Conservation (phyloP, 2,797 vertebrate genomes). For the Enteromius treurensis region DNA sequence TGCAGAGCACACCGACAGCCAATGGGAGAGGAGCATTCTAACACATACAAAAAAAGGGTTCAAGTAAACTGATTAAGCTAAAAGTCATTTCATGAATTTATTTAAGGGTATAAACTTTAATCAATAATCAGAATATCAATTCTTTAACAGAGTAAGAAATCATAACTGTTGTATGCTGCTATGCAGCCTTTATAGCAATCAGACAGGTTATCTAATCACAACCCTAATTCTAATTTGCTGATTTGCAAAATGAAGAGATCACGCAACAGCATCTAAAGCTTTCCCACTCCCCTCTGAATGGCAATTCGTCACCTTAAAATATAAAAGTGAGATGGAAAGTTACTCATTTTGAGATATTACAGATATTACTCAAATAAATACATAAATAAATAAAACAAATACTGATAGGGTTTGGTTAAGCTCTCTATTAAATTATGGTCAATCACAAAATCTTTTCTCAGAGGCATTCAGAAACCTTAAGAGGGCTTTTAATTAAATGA, state of each 20-base stretch:
- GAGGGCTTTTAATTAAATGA: constrained; percentile 63
- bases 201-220: constrained; percentile 23
- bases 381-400: not conserved
- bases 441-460: constrained; percentile 38
- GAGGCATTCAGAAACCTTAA: constrained; percentile 55
- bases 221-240: not conserved
- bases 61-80: constrained; percentile 41
- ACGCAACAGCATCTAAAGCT: not conserved
- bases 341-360: not conserved
- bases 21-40: constrained; percentile 39
- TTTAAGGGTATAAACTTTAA: constrained; percentile 23
- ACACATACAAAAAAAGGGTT: constrained; percentile 6
- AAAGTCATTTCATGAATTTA: constrained; percentile 36
- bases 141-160: constrained; percentile 33
- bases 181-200: constrained; percentile 42
- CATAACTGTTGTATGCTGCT: constrained; percentile 47
- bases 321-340: not conserved
- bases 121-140: constrained; percentile 32
- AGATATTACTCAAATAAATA: too few species aligned
- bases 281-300: not conserved
- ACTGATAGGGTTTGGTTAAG: constrained; percentile 36
- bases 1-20: constrained; percentile 47
- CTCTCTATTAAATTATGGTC: constrained; percentile 40
- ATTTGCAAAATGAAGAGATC: not conserved
- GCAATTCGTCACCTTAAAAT: not conserved